A percentile compares a stretch with the other conserved stretches of the same genome.
Conservation (phyloP, 2,888 invertebrate genomes). For the Archips crataeganus region DNA sequence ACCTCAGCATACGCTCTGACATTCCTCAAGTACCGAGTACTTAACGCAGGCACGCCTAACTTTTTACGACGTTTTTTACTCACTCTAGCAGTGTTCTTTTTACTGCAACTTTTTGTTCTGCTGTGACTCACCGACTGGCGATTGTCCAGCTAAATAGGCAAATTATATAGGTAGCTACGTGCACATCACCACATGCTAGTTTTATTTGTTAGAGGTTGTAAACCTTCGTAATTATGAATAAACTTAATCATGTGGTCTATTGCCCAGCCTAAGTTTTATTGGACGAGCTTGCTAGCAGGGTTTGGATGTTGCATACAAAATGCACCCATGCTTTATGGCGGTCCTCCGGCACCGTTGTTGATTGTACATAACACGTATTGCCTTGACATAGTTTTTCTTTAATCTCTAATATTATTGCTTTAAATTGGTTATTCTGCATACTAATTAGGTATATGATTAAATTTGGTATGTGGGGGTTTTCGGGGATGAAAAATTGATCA, state of each 20-base stretch:
- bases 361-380: no score
- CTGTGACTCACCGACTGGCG: slow-evolving; percentile 37
- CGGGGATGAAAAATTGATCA: no score
- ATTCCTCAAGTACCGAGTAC: neutral
- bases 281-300: no score
- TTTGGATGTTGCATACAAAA: no score
- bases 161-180: slow-evolving; percentile 30
- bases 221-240: no score
- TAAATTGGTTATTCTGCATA: slow-evolving; percentile 8
- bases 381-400: no score
- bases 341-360: no score
- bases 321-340: no score
- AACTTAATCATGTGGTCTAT: no score
- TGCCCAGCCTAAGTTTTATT: no score
- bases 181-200: slow-evolving; percentile 1
- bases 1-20: neutral
- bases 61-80: slow-evolving; percentile 61
- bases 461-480: no score
- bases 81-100: slow-evolving; percentile 38
- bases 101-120: slow-evolving; percentile 25
- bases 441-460: no score
- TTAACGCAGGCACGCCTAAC: slow-evolving; percentile 48
- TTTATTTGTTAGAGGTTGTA: neutral
- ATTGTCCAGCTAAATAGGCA: slow-evolving; percentile 36
- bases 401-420: slow-evolving; percentile 6